These are phyloP conservation scores for Dipodomys merriami DNA, from an alignment of 2,113 vertebrate genomes.

Conservation along the genomic window DNA sequence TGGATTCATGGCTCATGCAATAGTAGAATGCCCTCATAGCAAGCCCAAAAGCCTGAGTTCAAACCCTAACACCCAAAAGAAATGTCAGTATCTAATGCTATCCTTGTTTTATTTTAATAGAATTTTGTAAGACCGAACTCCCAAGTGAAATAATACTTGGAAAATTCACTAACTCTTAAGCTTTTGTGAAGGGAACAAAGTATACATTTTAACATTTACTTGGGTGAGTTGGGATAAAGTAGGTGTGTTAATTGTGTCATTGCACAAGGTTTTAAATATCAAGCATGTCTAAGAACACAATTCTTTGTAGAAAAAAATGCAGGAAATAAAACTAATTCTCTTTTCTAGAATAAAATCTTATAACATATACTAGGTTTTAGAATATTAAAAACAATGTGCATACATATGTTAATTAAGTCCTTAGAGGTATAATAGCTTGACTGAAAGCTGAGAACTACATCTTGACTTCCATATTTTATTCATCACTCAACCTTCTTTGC, in stretches of 20 bases:
- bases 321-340: neutral
- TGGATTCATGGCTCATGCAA: too few relatives aligned
- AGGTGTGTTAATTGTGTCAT: neutral
- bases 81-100: neutral
- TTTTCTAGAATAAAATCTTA: slow-evolving; percentile 22
- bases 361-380: slow-evolving; percentile 22
- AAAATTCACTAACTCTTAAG: neutral
- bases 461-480: slow-evolving; percentile 49
- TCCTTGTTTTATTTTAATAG: neutral
- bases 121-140: too few relatives aligned
- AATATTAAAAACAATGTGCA: slow-evolving; percentile 45
- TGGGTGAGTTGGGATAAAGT: neutral
- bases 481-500: neutral
- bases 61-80: too few relatives aligned
- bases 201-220: neutral
- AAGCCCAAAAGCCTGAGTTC: too few relatives aligned
- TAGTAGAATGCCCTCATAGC: too few relatives aligned
- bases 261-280: neutral
- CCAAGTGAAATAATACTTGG: neutral
- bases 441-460: slow-evolving; percentile 20
- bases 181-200: neutral
- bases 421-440: slow-evolving; percentile 26
- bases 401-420: slow-evolving; percentile 40
- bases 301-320: neutral
- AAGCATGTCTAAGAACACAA: neutral